These are phyloP conservation scores for Allacma fusca DNA, from an alignment of 2,888 invertebrate species.

Conservation along the genomic window DNA sequence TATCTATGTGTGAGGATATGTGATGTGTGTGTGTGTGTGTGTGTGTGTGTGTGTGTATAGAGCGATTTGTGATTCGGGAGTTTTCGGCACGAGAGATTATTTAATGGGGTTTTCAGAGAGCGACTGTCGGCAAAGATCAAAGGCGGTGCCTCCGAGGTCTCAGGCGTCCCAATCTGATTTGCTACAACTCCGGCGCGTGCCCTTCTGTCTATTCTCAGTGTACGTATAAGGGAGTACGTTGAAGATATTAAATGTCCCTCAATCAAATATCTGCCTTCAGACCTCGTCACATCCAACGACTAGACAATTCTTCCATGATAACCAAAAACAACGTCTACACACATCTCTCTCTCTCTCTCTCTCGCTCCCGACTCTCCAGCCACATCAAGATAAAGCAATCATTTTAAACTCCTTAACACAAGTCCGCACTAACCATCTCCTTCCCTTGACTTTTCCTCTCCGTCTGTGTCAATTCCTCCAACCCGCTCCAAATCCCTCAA, in stretches of 20 bases:
- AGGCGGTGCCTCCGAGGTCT: slow-evolving; percentile 59
- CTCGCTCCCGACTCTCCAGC: not conserved
- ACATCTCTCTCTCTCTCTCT: not conserved
- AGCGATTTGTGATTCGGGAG: slow-evolving; percentile 61
- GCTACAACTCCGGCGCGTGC: slow-evolving; percentile 62
- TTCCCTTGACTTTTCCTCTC: not conserved
- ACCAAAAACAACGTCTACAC: not conserved
- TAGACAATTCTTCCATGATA: slow-evolving; percentile 4
- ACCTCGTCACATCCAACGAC: not conserved
- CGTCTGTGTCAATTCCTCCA: not conserved
- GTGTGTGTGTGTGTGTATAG: not conserved
- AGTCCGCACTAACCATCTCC: not conserved
- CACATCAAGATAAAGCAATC: not conserved
- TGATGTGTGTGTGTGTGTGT: not conserved
- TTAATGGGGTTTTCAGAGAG: slow-evolving; percentile 59
- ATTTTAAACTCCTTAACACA: slow-evolving; percentile 7
- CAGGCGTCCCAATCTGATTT: slow-evolving; percentile 61
- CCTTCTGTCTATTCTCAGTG: slow-evolving; percentile 47
- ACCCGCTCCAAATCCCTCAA: too few relatives aligned
- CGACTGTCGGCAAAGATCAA: slow-evolving; percentile 62
- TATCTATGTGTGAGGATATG: too few relatives aligned
- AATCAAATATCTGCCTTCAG: slow-evolving; percentile 30
- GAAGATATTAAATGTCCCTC: slow-evolving; percentile 27
- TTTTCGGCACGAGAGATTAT: slow-evolving; percentile 57
- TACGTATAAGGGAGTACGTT: not conserved